A percentile compares a stretch with the other conserved stretches of the same genome.
These are phyloP conservation scores for Thermophis baileyi DNA, from an alignment of 2,113 vertebrate genomes.

Conservation along the genomic window DNA sequence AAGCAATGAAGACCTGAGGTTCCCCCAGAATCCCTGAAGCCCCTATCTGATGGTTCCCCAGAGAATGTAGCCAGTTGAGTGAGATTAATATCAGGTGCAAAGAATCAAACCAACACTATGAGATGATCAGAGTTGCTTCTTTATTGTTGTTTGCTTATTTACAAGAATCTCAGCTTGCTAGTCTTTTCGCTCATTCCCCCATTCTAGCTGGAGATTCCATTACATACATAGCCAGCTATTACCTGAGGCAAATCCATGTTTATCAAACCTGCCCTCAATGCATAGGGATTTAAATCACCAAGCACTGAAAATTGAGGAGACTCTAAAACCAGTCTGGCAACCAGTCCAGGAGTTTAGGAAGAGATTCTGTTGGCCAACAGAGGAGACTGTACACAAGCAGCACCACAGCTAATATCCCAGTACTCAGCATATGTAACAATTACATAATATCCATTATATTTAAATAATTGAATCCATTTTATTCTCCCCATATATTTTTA, in stretches of 20 bases:
- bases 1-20: background rate
- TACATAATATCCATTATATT: background rate
- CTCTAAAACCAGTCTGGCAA: background rate
- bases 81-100: background rate
- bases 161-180: background rate
- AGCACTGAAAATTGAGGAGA: background rate
- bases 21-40: background rate
- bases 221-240: background rate
- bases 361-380: background rate
- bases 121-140: background rate
- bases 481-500: background rate
- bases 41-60: background rate
- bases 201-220: background rate
- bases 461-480: background rate
- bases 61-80: background rate
- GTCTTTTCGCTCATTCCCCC: background rate
- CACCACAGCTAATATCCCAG: background rate
- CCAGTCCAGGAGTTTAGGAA: background rate
- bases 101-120: background rate
- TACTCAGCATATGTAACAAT: background rate
- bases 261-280: background rate
- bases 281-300: background rate
- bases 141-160: background rate
- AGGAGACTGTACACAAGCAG: background rate
- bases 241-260: background rate